Conservation (phyloP, 2,888 invertebrate genomes). For the Cremastinae sp. region DNA sequence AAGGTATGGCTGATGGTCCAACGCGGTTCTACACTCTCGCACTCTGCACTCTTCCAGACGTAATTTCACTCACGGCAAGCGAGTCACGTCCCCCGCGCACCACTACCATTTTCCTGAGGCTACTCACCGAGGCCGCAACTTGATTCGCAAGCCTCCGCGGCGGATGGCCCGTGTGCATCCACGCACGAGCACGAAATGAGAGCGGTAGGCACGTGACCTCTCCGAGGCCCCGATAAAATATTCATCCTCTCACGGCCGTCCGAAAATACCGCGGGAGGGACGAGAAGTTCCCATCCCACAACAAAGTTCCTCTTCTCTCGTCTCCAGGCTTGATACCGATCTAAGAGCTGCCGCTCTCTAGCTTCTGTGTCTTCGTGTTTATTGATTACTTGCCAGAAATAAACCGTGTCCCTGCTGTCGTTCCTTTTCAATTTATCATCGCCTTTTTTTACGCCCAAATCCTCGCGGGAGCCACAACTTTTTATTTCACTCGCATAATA, state of each 20-base stretch:
- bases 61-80: slow-evolving; percentile 75
- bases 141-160: slow-evolving; percentile 49
- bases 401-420: too few species aligned
- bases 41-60: slow-evolving; percentile 71
- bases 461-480: too few species aligned
- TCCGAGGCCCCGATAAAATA: slow-evolving; percentile 67
- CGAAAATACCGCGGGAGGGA: slow-evolving; percentile 13
- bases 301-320: not conserved
- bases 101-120: slow-evolving; percentile 69
- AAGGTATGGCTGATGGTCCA: slow-evolving; percentile 76
- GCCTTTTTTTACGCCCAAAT: too few species aligned
- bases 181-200: slow-evolving; percentile 58
- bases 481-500: too few species aligned
- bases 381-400: too few species aligned
- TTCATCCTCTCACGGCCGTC: slow-evolving; percentile 66
- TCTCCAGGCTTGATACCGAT: not conserved
- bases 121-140: slow-evolving; percentile 52
- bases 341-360: too few species aligned
- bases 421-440: too few species aligned
- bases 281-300: slow-evolving; percentile 4
- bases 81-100: slow-evolving; percentile 72
- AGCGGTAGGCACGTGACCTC: slow-evolving; percentile 51
- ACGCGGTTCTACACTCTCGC: slow-evolving; percentile 31
- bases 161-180: slow-evolving; percentile 18
- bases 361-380: too few species aligned